Evolutionary conservation across 2,797 vertebrate genomes (phyloP), one percentile per base, ranked within the genome.

Genomic region (Gymnoscopelus microlampas): DNA sequence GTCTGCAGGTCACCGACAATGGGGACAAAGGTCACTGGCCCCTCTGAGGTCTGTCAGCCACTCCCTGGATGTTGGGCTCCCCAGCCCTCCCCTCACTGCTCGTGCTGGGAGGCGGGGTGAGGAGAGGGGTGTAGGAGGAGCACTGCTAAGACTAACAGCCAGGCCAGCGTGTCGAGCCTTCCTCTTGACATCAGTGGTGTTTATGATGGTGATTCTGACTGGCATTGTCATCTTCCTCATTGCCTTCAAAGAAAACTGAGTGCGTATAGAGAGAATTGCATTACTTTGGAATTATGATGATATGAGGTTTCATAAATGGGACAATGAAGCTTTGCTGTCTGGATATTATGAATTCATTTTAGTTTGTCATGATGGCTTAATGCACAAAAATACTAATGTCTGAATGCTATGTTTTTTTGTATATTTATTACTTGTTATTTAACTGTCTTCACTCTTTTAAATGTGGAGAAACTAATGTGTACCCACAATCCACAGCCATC

Each of bases 41-140:
- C 81, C 71, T 3, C 44, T 83, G 1, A 60, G 71, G n/a, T 81
- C 83, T 0, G 11, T 78, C 60, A 89, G 85, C 56, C 89, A 78
- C 51, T 88, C 89, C 10, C 83, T 95, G 78, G 91, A 95, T 0
- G 91, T 95, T 53, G 93, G 93, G 4, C 72, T 78, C 1, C 92
- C 93, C n/a, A 88, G 77, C 14, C 63, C 71, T 0, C 57, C 60
- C 0, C 0, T 3, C 0, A 2, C 15, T 1, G 26, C 6, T 2
- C 1, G 23, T 1, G 4, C 3, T 8, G 5, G 39, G 32, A 2
- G 0, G 1, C 0, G 1, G 5, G 3, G 19, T 0, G 3, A 61
- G 5, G 2, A 0, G 0, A 10, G n/a, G 0, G 53, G 47, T 0
- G 0, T 66, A 63, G 63, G 58, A 0, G 35, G 57, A 0, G 47